Base-by-base conservation (phyloP, 2,797 vertebrate genomes). In the Hypotaenidia okinawae region DNA sequence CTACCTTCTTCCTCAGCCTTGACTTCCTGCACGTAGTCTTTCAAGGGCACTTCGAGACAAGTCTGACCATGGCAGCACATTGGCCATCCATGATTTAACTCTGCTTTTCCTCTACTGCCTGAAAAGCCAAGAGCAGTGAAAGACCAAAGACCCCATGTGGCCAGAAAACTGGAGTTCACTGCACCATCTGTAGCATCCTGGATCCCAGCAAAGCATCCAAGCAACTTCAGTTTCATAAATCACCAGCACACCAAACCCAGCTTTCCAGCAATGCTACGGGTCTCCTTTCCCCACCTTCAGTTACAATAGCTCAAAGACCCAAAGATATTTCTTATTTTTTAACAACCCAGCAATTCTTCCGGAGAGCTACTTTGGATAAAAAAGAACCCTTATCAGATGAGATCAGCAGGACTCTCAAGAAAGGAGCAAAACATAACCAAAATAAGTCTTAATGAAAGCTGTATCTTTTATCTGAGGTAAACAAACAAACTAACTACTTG, bases 261-360 rank as follows among this genome's bases (percentile, higher is more conserved):
- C 15, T 67, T 73, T 87, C 33, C 73, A 88, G 55, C 41, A 82
- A 35, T 8, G 10, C 11, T 35, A 32, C 15, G 52, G 21, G 87
- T 70, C 64, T 81, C 69, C 39, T 87, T 66, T 43, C 61, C 23
- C 74, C 57, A 30, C 43, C 49, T 83, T 76, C 75, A 92, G n/a
- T 45, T 84, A 78, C 51, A 78, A 1, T 45, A 82, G 17, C 61
- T 62, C 62, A 82, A 83, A 75, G 66, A 83, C 43, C 16, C 79
- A 55, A 70, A 96, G 75, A 8, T 21, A 80, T 27, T 49, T 66
- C 32, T 84, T 72, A 35, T n/a, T 82, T 33, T 70, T 90, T 94
- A 91, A 91, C 74, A 84, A 89, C 10, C 30, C 73, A 91, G 41
- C 43, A 90, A 89, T 80, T 80, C 89, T 49, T 54, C 49, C 51